Percentiles rank a stretch among this genome's conserved stretches.
These are phyloP conservation scores for Hypotaenidia philippensis DNA, from an alignment of 2,797 vertebrate genomes.

Conservation along the genomic window DNA sequence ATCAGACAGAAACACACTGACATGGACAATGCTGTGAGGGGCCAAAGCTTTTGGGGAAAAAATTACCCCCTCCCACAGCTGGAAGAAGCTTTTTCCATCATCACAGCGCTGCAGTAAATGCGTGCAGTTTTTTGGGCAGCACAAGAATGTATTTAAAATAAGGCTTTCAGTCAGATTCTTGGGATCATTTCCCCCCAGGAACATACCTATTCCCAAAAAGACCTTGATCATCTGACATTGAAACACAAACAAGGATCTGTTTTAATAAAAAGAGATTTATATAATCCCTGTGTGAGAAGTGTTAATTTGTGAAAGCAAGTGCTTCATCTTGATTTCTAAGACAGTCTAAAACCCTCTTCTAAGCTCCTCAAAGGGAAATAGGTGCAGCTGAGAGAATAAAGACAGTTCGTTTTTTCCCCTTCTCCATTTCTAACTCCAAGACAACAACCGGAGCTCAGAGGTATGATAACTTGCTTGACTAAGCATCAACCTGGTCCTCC, in stretches of 20 bases:
- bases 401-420: not conserved
- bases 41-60: not conserved
- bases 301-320: not conserved
- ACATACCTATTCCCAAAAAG: not conserved
- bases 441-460: not conserved
- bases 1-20: not conserved
- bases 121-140: not conserved
- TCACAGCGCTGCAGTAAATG: not conserved
- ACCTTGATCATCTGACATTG: not conserved
- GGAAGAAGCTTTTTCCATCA: not conserved
- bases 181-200: not conserved
- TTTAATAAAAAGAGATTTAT: not conserved
- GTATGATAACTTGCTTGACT: not conserved
- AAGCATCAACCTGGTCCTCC: not conserved
- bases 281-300: not conserved
- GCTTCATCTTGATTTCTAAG: not conserved
- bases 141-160: not conserved
- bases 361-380: not conserved
- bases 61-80: not conserved
- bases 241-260: not conserved
- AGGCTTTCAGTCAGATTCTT: not conserved
- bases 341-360: not conserved
- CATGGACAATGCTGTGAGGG: fast-evolving
- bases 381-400: not conserved
- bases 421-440: not conserved